Base-by-base conservation (phyloP, 2,888 invertebrate genomes). In the Marasmarcha lunaedactyla region DNA sequence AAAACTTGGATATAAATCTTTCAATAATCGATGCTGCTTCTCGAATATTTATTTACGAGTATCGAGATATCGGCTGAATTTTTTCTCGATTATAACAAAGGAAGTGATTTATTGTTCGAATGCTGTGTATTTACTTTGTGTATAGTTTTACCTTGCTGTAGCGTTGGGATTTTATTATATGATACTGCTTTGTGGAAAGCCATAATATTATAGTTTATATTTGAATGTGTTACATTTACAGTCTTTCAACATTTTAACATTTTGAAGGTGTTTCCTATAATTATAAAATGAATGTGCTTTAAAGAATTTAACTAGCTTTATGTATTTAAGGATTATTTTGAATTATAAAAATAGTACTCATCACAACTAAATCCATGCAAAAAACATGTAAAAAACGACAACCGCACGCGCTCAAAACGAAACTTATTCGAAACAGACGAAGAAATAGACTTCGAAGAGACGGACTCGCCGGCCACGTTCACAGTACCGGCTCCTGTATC, bases 1-100 rank as follows among this genome's bases (percentile, higher is more conserved):
- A 59, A 63, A 60, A 56, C 59, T 55, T 52, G 65, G 69, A 73
- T 70, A 79, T 83, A 83, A 78, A 81, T 81, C 79, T 76, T 73
- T 65, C 63, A 64, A 66, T 76, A 78, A 78, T 78, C 74, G 76
- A 71, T 71, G 69, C 63, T 61, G 57, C 57, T 53, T 48, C 30
- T 30, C 30, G 30, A 30, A 9, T 30, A 30, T 30, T 30, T 11
- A 30, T 11, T 30, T 30, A 30, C 30, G 30, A 52, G 56, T 64
- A 70, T 74, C 67, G 63, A 66, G 60, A 64, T 68, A 61, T 64
- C 54, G 54, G 44, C 49, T 46, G 57, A 59, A 56, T 30, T 65
- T 69, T 63, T 62, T 59, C 55, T 53, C 56, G 49, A 54, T 63
- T 59, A 61, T 66, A 76, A 77, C 74, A 78, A 76, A 70, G 54